Base-by-base conservation (phyloP, 2,797 vertebrate genomes). In the Eospalax fontanierii region DNA sequence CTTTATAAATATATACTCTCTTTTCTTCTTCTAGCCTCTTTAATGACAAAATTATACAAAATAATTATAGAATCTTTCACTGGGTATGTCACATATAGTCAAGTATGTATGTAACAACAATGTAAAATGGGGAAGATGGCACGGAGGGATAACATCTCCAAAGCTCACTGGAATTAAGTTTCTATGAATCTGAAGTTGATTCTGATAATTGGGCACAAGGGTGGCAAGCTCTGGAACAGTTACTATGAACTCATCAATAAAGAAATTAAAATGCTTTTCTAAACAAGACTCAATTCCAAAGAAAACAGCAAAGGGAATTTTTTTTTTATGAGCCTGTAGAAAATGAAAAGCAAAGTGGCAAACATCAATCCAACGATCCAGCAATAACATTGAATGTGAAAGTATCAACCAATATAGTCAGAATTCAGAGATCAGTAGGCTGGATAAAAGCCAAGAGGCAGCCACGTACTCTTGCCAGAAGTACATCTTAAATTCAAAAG, bases 401-500 rank as follows among this genome's bases (percentile, higher is more conserved):
- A 75, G 22, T 33, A 89, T 68, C 43, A 79, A 90, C 18, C 30
- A 87, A 92, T 28, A 7, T 26, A 91, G 24, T 81, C 46, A 68
- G 93, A 96, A 87, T 65, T 12, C 16, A 91, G 38, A 91, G 46
- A 54, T 26, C 71, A 28, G 86, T 46, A 66, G 28, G 35, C 16
- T 83, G 8, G 18, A 54, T 63, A 66, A 61, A 78, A 85, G 43
- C 35, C 26, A 76, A 87, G n/a, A 89, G 40, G 6, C 24, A 89
- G 87, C 19, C 14, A 75, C 35, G 40, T 40, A 33, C 15, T 40
- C 30, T 70, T 68, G 19, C 18, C 40, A 4, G 65, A 86, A 28
- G 50, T 14, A 88, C 1, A 54, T 28, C 68, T 92, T 65, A 92
- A 92, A 88, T 84, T 81, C 75, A 91, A 93, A 94, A 54, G 85